Percentiles rank a stretch among this genome's conserved stretches.
Evolutionary conservation across 2,113 vertebrate genomes (phyloP).

Genomic region (Phrynosoma blainvillii): DNA sequence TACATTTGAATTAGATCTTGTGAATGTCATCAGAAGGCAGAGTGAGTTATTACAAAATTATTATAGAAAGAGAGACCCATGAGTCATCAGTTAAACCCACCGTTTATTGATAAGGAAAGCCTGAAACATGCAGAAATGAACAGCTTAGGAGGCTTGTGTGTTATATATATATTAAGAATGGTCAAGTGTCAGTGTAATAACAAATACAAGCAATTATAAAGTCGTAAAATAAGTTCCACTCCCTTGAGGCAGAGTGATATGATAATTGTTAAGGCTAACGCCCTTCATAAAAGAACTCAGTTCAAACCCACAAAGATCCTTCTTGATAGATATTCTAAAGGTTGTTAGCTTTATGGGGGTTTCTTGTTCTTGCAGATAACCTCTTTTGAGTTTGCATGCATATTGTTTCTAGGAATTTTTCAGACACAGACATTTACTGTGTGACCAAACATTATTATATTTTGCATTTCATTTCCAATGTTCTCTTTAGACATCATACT

Average conservation of each 20-base stretch:
- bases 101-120: not conserved
- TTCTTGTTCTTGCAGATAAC: slow-evolving; percentile 4
- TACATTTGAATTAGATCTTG: no score
- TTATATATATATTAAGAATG: slow-evolving; percentile 34
- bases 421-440: slow-evolving; percentile 31
- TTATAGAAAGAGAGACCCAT: not conserved
- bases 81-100: not conserved
- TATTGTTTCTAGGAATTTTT: slow-evolving; percentile 3
- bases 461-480: not conserved
- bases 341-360: not conserved
- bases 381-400: not conserved
- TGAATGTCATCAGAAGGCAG: not conserved
- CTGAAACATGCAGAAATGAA: not conserved
- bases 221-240: slow-evolving; percentile 32
- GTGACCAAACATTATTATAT: not conserved
- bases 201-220: slow-evolving; percentile 48
- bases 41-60: not conserved
- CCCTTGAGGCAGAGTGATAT: slow-evolving; percentile 39
- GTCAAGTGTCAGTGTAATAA: slow-evolving; percentile 56
- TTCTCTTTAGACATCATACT: not conserved
- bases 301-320: not conserved
- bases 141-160: not conserved
- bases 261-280: slow-evolving; percentile 28
- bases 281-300: slow-evolving; percentile 20
- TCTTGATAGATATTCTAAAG: not conserved